Conservation (phyloP, 1,140 invertebrate genomes). For the Zaprionus davidi region DNA sequence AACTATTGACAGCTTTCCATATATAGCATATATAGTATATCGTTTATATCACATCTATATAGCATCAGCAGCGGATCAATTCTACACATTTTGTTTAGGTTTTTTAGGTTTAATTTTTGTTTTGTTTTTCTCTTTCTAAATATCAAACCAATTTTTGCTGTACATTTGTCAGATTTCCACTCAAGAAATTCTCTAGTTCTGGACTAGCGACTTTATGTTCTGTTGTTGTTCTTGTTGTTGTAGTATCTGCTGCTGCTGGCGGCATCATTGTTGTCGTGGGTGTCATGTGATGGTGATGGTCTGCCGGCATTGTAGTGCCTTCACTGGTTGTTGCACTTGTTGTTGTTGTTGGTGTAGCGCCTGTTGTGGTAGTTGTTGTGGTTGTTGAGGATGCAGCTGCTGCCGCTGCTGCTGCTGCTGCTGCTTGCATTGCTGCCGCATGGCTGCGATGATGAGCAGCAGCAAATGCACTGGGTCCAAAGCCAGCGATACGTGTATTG, state of each 20-base stretch:
- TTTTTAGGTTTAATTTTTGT: slow-evolving; percentile 6
- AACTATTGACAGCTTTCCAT: slow-evolving; percentile 53
- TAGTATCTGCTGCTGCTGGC: slow-evolving; percentile 42
- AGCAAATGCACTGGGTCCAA: slow-evolving; percentile 54
- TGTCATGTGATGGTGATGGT: neutral
- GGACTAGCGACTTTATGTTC: slow-evolving; percentile 45
- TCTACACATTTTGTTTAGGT: slow-evolving; percentile 27
- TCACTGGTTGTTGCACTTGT: slow-evolving; percentile 10
- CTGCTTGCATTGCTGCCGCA: slow-evolving; percentile 43
- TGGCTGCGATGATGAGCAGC: slow-evolving; percentile 57
- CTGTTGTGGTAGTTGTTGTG: slow-evolving; percentile 27
- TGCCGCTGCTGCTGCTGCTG: slow-evolving; percentile 46
- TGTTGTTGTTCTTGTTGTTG: slow-evolving; percentile 45
- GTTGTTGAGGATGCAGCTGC: slow-evolving; percentile 44
- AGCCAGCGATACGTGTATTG: slow-evolving; percentile 66
- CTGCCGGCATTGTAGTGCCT: slow-evolving; percentile 7
- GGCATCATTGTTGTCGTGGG: slow-evolving; percentile 22
- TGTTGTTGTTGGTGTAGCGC: slow-evolving; percentile 27
- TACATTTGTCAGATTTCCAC: slow-evolving; percentile 79
- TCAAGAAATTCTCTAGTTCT: slow-evolving; percentile 60
- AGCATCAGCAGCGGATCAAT: slow-evolving; percentile 35
- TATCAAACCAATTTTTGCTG: slow-evolving; percentile 78
- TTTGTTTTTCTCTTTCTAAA: slow-evolving; percentile 41
- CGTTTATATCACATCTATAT: slow-evolving; percentile 16
- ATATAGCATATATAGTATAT: slow-evolving; percentile 15